These are phyloP conservation scores for Darwinula stevensoni DNA, from an alignment of 2,888 invertebrate species.

Conservation along the genomic window DNA sequence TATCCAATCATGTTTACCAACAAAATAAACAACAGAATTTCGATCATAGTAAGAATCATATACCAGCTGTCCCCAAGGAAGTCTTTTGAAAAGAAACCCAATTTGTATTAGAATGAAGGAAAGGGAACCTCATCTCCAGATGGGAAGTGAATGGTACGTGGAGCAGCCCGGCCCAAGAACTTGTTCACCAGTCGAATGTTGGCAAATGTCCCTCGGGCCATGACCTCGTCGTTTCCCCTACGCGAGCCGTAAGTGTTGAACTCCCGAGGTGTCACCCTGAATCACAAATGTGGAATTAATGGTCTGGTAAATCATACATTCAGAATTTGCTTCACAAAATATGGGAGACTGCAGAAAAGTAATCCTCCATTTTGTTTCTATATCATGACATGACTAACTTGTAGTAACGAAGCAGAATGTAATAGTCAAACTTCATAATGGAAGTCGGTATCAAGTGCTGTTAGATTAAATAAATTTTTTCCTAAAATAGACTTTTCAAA, in stretches of 20 bases:
- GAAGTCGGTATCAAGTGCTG: no score
- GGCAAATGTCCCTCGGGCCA: slow-evolving; percentile 92
- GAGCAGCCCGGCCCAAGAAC: slow-evolving; percentile 43
- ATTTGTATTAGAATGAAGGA: slow-evolving; percentile 9
- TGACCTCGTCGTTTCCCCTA: slow-evolving; percentile 86
- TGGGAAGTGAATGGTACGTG: slow-evolving; percentile 59
- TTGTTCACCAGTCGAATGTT: slow-evolving; percentile 88
- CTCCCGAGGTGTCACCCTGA: slow-evolving; percentile 55
- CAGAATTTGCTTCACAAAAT: background rate
- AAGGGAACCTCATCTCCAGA: slow-evolving; percentile 39
- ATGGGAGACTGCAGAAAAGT: no score
- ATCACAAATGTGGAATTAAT: slow-evolving; percentile 9
- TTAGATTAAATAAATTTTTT: no score
- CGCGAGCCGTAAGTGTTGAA: slow-evolving; percentile 96
- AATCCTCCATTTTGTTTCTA: no score
- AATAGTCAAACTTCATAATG: no score
- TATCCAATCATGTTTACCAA: no score
- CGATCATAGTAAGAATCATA: no score
- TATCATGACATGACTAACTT: no score
- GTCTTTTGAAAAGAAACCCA: slow-evolving; percentile 3
- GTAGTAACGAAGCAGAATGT: no score
- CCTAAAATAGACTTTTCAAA: no score
- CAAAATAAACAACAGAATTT: background rate
- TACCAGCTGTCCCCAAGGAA: no score
- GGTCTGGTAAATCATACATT: no score